Base-by-base conservation (phyloP, 2,113 vertebrate species). In the Illadopsis cleaveri region DNA sequence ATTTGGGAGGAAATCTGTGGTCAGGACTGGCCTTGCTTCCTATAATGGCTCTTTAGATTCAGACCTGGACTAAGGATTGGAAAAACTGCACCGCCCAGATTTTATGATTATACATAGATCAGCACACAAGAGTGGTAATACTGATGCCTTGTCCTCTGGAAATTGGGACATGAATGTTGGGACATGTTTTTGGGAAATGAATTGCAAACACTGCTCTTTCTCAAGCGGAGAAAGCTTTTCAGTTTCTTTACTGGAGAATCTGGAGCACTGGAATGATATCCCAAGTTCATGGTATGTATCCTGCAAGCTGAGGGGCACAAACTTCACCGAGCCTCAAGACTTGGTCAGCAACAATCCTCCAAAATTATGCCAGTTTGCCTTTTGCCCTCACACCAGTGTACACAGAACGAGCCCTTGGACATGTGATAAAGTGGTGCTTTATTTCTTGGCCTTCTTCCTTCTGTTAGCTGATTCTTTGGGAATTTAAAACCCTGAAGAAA, bases 1-100 rank as follows among this genome's bases (percentile, higher is more conserved):
- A 71, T 93, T 61, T 93, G 82, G 70, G 53, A 94, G 94, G 95
- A 96, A 97, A 88, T 65, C 1, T 82, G 96, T 90, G 90, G 96
- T 95, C 66, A 82, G 79, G n/a, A 53, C 75, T 80, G 54, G 78
- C 44, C 73, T 82, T 80, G 50, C 82, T 81, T 88, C 54, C 50
- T 83, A 90, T 54, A 96, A 97, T 50, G 75, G 58, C 38, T 90
- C 92, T 78, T 95, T 66, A 92, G 50, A 96, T 86, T 92, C 88
- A 93, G 47, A 62, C 37, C 78, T 78, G 10, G 6, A 31, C 31
- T n/a, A 72, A 73, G 28, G 50, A 35, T 71, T 90, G 66, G 82
- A 62, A 58, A 90, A 93, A 73, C 88, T 57, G 70, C 17, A 23
- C 44, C 64, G 48, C 84, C 44, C 35, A 80, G 45, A 53, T 76